Percentiles rank a stretch among this genome's conserved stretches.
Conservation (phyloP, 2,113 vertebrate genomes). For the Tachycineta bicolor region DNA sequence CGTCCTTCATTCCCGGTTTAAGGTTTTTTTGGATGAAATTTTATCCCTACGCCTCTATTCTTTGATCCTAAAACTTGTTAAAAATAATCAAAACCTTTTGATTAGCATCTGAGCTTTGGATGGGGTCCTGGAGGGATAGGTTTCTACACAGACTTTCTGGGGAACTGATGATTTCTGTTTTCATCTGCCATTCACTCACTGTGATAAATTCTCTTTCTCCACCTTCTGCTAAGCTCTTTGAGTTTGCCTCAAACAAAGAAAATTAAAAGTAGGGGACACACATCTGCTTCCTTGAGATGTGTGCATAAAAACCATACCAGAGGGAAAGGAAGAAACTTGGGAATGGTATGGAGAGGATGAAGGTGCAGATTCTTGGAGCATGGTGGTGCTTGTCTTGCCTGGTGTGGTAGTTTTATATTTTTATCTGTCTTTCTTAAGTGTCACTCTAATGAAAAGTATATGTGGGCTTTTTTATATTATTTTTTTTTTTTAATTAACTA, state of each 20-base stretch:
- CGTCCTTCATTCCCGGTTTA: neutral
- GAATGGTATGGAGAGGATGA: neutral
- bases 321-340: neutral
- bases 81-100: neutral
- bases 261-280: rapidly evolving
- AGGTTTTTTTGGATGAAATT: neutral
- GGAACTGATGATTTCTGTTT: neutral
- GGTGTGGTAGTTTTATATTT: neutral
- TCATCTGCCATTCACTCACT: neutral
- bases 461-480: neutral
- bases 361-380: neutral
- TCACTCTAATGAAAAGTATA: neutral
- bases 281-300: neutral
- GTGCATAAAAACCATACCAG: neutral
- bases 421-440: neutral
- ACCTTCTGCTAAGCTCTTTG: neutral
- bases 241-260: neutral
- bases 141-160: neutral
- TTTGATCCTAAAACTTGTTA: neutral
- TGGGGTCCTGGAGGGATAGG: neutral
- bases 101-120: neutral
- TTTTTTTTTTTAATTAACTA: neutral
- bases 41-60: neutral
- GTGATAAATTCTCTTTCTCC: neutral
- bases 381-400: rapidly evolving